Evolutionary conservation across 2,797 vertebrate species (phyloP), one percentile per base, ranked within the genome.

Genomic region (Vireo griseus): DNA sequence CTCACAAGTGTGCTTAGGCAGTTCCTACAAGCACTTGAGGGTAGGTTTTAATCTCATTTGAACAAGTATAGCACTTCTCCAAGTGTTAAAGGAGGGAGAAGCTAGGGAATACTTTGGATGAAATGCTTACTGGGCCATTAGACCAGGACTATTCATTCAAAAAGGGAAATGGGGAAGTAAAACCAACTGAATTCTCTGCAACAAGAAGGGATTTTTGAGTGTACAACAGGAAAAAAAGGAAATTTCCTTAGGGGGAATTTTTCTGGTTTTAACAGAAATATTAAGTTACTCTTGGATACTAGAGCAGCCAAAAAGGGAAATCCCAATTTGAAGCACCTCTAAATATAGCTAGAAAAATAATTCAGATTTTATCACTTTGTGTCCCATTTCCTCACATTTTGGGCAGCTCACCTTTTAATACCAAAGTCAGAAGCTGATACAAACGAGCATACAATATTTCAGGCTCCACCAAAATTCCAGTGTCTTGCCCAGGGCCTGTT

Each of bases 391-490:
- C 35, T 73, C 62, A 50, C 3, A 0, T 76, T 94, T 76, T 80
- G 50, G 52, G 87, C 42, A 85, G 45, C 40, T 94, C 78, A 86
- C 62, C 61, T 94, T 88, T 78, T 33, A 52, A 48, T 55, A 72
- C 65, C 48, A 19, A 90, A 72, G 44, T 28, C 81, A 92, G 72
- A 54, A 79, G 58, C 72, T 0, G 89, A 75, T 71, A 88, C 52
- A 93, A 93, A 95, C 45, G 88, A 83, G 57, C 45, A 81, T 11
- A 37, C 57, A 65, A 33, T 62, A 88, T 91, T 86, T 72, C 82
- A 78, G 51, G 47, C 85, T 89, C 89, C 75, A 88, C 57, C 91
- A 91, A 42, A 92, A 93, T 86, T 93, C 91, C 94, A 89, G 6
- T 65, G 57, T 83, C 84, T 94, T 95, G 67, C 81, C 75, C 74